Evolutionary conservation across 1,140 invertebrate genomes (phyloP), one percentile per base, ranked within the genome.

Genomic region (Triops cancriformis): DNA sequence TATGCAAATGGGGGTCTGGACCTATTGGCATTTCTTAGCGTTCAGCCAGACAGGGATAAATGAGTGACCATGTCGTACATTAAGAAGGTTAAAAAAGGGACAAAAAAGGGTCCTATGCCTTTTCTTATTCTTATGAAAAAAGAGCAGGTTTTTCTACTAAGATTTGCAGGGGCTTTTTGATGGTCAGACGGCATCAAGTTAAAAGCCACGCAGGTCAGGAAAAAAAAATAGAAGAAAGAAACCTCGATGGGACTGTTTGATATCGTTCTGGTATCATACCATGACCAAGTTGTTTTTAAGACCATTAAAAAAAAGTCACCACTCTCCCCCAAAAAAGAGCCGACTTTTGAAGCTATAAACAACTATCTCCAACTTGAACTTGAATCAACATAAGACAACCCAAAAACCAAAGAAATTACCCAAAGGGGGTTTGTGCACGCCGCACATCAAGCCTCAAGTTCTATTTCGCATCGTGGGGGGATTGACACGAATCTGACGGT

Each of bases 41-140:
- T 18, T 64, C 51, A 64, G 51, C 51, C 51, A 64, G 51, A 64
- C 51, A 64, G 51, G 51, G 51, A 64, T 64, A 64, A 64, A 64
- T 64, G 51, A 64, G 51, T 64, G 51, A 64, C 51, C 51, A 64
- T 64, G 51, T 64, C 51, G 51, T 64, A 64, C 51, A 64, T 64
- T 64, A 64, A 64, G 31, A 64, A 64, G 51, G 51, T 64, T 64
- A 64, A 64, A 64, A 64, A 37, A 37, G 31, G 31, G 31, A 37
- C 31, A 37, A 37, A 51, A 64, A 64, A 64, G 51, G 43, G 51
- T 64, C 51, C 51, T 64, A n/a, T 64, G 14, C n/a, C 51, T 23
- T 64, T 64, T 0, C n/a, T 3, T 64, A 6, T 64, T 64, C 23
- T 64, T 64, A 4, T 64, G 6, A 23, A 64, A 64, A 64, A 64